Percentiles rank a stretch among this genome's conserved stretches.
phyloP scores from a whole-genome alignment of 2,797 vertebrate genomes.

The Tarsius wallacei region DNA sequence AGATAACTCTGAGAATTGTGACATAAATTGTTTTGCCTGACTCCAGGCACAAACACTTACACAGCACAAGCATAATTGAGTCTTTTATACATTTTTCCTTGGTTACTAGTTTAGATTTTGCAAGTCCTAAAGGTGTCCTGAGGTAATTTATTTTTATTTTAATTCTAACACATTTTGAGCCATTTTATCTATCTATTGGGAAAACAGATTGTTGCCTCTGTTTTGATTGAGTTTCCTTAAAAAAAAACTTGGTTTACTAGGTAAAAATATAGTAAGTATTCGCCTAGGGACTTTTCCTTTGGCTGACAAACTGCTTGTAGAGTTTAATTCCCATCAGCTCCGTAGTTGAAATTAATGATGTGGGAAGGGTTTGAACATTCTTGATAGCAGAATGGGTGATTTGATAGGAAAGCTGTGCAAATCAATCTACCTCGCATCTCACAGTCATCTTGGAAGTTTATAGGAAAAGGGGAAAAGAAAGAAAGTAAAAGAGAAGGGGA shows the following conservation, averaged over 20 bases:
- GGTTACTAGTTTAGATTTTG: constrained; percentile 64
- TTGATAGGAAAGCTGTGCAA: constrained; percentile 61
- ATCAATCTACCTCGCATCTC: constrained; percentile 44
- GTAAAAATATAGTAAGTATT: constrained; percentile 64
- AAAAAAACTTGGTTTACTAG: constrained; percentile 43
- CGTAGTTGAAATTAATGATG: constrained; percentile 71
- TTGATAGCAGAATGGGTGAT: constrained; percentile 60
- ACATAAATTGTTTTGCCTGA: neutral
- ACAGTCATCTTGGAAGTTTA: constrained; percentile 36
- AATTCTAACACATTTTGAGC: constrained; percentile 40
- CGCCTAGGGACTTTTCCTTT: constrained; percentile 48
- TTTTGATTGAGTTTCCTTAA: constrained; percentile 60
- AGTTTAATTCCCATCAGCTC: constrained; percentile 53
- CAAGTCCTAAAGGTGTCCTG: constrained; percentile 29
- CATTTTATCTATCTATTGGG: constrained; percentile 40
- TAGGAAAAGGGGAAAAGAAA: neutral
- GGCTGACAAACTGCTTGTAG: constrained; percentile 34
- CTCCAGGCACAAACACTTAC: neutral
- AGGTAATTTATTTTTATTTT: constrained; percentile 72
- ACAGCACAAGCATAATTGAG: neutral
- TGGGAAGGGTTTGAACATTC: constrained; percentile 6
- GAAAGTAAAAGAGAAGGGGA: neutral
- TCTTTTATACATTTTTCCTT: constrained; percentile 27
- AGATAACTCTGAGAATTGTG: neutral
- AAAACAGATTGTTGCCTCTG: constrained; percentile 60